A percentile compares a stretch with the other conserved stretches of the same genome.
These are phyloP conservation scores for Xestia sexstrigata DNA, from an alignment of 2,888 invertebrate genomes.

Conservation along the genomic window DNA sequence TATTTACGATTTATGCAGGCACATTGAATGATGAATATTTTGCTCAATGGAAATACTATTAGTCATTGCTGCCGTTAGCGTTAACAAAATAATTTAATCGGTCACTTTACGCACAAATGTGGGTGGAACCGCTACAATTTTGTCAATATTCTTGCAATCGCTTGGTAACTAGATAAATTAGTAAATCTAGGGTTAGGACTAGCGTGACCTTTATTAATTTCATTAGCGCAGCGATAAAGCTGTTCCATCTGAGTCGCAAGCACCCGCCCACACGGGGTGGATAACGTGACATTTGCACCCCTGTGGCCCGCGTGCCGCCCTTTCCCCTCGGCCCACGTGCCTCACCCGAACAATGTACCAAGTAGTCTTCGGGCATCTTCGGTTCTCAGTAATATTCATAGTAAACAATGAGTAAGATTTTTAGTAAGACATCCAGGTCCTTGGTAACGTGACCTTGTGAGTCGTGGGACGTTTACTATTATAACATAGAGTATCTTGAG, in stretches of 20 bases:
- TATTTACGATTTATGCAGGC: slow-evolving; percentile 48
- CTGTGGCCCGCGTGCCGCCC: slow-evolving; percentile 55
- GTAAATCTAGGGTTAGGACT: slow-evolving; percentile 67
- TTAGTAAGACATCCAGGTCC: slow-evolving; percentile 26
- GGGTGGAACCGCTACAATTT: slow-evolving; percentile 30
- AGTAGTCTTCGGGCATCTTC: slow-evolving; percentile 65
- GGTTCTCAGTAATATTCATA: slow-evolving; percentile 65
- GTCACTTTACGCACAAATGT: slow-evolving; percentile 32
- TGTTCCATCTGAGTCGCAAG: slow-evolving; percentile 68
- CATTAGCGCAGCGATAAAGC: slow-evolving; percentile 74
- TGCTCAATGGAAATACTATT: slow-evolving; percentile 44
- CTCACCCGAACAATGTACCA: slow-evolving; percentile 69
- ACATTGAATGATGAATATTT: slow-evolving; percentile 38
- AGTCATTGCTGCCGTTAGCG: slow-evolving; percentile 38
- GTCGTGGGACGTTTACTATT: slow-evolving; percentile 7
- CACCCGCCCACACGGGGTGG: slow-evolving; percentile 74
- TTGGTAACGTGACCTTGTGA: slow-evolving; percentile 8
- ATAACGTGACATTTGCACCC: slow-evolving; percentile 80
- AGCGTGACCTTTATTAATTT: slow-evolving; percentile 76
- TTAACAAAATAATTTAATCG: slow-evolving; percentile 50
- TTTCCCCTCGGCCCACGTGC: slow-evolving; percentile 70
- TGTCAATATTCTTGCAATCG: neutral
- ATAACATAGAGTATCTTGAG: neutral
- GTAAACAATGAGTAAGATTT: slow-evolving; percentile 67
- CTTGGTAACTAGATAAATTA: slow-evolving; percentile 39